These are phyloP conservation scores for Agrilus mali DNA, from an alignment of 2,888 invertebrate genomes.

Conservation along the genomic window DNA sequence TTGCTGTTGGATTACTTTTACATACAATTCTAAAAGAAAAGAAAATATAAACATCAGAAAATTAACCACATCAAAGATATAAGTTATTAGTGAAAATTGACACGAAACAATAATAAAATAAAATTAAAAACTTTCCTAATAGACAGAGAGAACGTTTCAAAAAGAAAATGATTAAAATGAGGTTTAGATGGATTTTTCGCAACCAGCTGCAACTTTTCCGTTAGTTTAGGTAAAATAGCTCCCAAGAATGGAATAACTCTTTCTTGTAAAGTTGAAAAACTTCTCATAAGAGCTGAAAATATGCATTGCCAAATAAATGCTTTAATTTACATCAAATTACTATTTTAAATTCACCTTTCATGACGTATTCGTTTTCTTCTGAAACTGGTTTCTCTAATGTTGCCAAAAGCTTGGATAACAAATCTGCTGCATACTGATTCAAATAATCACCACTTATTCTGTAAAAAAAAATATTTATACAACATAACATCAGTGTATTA, in stretches of 20 bases:
- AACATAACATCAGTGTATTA: neutral
- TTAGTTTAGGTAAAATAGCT: slow-evolving; percentile 71
- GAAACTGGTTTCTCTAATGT: slow-evolving; percentile 61
- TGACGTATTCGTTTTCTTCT: slow-evolving; percentile 92
- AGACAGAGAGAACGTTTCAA: slow-evolving; percentile 84
- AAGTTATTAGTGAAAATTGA: too few relatives aligned
- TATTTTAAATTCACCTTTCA: slow-evolving; percentile 58
- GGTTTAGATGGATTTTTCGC: slow-evolving; percentile 93
- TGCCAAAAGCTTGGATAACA: slow-evolving; percentile 65
- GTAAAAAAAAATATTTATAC: neutral
- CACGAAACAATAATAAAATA: neutral
- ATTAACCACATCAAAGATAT: neutral
- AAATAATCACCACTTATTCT: slow-evolving; percentile 51
- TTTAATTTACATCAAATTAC: neutral
- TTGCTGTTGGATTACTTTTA: slow-evolving; percentile 63
- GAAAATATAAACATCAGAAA: slow-evolving; percentile 3
- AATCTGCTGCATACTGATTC: slow-evolving; percentile 50
- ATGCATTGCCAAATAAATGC: slow-evolving; percentile 2
- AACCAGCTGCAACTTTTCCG: slow-evolving; percentile 67
- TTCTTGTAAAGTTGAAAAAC: slow-evolving; percentile 70
- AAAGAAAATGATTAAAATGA: slow-evolving; percentile 96
- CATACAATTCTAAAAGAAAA: slow-evolving; percentile 60
- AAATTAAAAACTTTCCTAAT: slow-evolving; percentile 52
- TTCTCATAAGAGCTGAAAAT: slow-evolving; percentile 74
- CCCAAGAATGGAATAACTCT: slow-evolving; percentile 66